Evolutionary conservation across 2,797 vertebrate species (phyloP), one percentile per base, ranked within the genome.

Genomic region (Sebastes diploproa): DNA sequence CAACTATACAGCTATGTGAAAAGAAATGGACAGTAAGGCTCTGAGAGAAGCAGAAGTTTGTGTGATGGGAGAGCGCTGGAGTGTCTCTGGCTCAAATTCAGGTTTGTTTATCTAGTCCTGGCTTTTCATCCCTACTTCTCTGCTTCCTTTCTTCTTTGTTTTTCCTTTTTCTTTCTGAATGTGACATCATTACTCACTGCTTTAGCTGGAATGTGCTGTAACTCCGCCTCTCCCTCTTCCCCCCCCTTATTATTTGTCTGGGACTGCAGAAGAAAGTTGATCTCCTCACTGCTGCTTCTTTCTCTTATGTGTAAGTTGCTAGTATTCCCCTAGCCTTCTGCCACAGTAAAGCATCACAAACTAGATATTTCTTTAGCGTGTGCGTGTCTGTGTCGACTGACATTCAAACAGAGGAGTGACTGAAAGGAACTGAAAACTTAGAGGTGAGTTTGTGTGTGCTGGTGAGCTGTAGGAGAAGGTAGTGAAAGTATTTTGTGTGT

Each of bases 131-230:
- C 34, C 29, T 20, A 63, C 27, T 60, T 66, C 73, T 77, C 52
- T 11, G 25, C 67, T 80, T 71, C 25, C 58, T 73, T 38, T 75
- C 80, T 58, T 80, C 80, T 78, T 82, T 87, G 65, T 84, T 89
- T 86, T 85, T 80, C 34, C 36, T 70, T 76, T 84, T 84, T 78
- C 86, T 89, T 69, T 64, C 72, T 78, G 54, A 71, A 78, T 79
- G 90, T 95, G 94, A 95, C 94, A 94, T 94, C 93, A 95, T 82
- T 89, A 85, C 91, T 90, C 88, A 70, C 81, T 85, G 86, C 88
- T 89, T 76, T 71, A 78, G 88, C 85, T 87, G 94, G 94, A 95
- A 95, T 95, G 94, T 88, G 88, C 84, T 71, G 9, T 91, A 85
- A 86, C 90, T 88, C 92, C 92, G 54, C 94, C 94, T 71, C 86